Evolutionary conservation across 2,797 vertebrate genomes (phyloP), one percentile per base, ranked within the genome.

Genomic region (Typhlichthys subterraneus): DNA sequence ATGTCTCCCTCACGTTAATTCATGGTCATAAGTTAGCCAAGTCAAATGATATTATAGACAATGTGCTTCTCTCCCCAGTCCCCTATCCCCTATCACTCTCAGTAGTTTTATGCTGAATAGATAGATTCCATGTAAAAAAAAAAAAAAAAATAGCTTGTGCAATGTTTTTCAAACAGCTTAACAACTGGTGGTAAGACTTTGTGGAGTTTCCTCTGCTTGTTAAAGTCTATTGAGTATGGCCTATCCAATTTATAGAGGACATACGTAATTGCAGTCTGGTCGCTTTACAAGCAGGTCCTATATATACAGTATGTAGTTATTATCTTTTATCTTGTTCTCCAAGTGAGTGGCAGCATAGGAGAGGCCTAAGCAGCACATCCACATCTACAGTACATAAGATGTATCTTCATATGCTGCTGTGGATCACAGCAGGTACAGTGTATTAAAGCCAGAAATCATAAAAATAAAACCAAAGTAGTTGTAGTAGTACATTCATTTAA

Each of bases 151-250:
- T 69, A 53, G 59, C 46, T 15, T 46, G 31, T 9, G 67, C 65
- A 55, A 69, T 71, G 54, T 77, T 72, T 74, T 78, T 69, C 82
- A 81, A 80, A 83, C 72, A 50, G 65, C 58, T 79, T 76, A 87
- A 83, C 75, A 70, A 82, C 72, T 51, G 67, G 69, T 87, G 76
- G 57, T 58, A 57, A 57, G 61, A 65, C 63, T 63, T 64, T 53
- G 71, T 68, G 64, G 59, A 73, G 59, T 31, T 46, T 72, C 54
- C 72, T 69, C 55, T 57, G 59, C 63, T 55, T 63, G 71, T 65
- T 74, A 53, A 23, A 23, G 19, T 23, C 3, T 77, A 81, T 80
- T 65, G 42, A 71, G 68, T 59, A 52, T 57, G 65, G 79, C 45
- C 48, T 57, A 47, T 57, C 9, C 54, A 53, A 59, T 29, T 50